phyloP scores from a whole-genome alignment of 2,888 invertebrate genomes.

The Sericinus montela region DNA sequence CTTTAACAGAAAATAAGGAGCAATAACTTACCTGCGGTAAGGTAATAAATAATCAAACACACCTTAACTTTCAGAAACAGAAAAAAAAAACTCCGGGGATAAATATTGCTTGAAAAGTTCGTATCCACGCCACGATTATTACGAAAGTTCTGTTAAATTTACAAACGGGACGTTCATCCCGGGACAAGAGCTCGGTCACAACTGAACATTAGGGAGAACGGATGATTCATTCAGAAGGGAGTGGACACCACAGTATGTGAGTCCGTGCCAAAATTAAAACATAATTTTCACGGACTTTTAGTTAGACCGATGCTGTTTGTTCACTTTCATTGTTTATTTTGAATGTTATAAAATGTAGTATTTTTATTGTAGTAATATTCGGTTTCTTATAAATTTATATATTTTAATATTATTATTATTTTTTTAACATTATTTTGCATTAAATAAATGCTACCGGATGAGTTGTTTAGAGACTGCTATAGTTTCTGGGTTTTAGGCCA shows the following conservation, averaged over 20 bases:
- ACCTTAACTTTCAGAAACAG: neutral
- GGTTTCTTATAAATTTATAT: too few relatives aligned
- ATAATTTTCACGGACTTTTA: neutral
- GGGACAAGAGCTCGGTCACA: conserved; percentile 23
- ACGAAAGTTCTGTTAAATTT: conserved; percentile 17
- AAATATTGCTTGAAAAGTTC: conserved; percentile 6
- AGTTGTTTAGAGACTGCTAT: too few relatives aligned
- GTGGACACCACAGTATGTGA: conserved; percentile 17
- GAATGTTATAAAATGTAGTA: too few relatives aligned
- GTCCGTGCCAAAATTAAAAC: conserved; percentile 5
- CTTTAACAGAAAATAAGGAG: neutral
- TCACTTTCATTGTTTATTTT: too few relatives aligned
- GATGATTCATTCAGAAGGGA: conserved; percentile 23
- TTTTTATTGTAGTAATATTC: too few relatives aligned
- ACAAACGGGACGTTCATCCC: conserved; percentile 23
- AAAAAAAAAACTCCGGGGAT: neutral
- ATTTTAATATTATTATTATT: too few relatives aligned
- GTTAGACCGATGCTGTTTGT: neutral
- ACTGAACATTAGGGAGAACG: conserved; percentile 28
- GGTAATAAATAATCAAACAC: neutral
- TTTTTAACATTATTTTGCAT: too few relatives aligned
- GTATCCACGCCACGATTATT: conserved; percentile 7
- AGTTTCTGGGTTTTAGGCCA: too few relatives aligned
- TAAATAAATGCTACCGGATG: too few relatives aligned
- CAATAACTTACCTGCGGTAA: neutral